These are phyloP conservation scores for Ptiloglossa arizonensis DNA, from an alignment of 1,140 invertebrate species.

Conservation along the genomic window DNA sequence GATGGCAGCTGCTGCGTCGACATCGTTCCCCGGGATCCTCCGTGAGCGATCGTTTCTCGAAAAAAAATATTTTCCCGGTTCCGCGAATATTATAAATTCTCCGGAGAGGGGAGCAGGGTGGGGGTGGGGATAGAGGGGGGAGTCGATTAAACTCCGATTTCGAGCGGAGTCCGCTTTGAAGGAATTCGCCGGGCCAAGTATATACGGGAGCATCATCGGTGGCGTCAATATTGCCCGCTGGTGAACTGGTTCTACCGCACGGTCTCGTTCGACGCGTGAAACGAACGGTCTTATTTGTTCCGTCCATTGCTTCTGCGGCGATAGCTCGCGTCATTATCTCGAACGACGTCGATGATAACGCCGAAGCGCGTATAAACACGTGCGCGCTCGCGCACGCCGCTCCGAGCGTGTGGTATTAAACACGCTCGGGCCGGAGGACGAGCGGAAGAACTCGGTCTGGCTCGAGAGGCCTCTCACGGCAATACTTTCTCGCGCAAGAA, in stretches of 20 bases:
- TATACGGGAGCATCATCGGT: neutral
- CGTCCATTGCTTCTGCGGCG: slow-evolving; percentile 15
- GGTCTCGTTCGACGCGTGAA: neutral
- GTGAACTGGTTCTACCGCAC: neutral
- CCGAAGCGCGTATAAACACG: slow-evolving; percentile 10
- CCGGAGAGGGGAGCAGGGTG: too few species aligned
- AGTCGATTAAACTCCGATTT: too few species aligned
- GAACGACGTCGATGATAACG: slow-evolving; percentile 21
- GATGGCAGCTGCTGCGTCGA: too few species aligned
- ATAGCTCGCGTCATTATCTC: slow-evolving; percentile 41
- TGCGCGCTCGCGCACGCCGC: neutral
- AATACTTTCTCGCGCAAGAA: slow-evolving; percentile 18
- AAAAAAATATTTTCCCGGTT: too few species aligned
- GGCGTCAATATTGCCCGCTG: neutral
- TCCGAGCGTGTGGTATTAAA: neutral
- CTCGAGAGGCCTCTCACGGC: neutral
- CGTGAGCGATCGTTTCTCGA: too few species aligned
- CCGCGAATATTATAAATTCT: too few species aligned
- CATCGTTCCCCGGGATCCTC: too few species aligned
- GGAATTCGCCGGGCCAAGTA: too few species aligned
- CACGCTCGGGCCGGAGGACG: neutral
- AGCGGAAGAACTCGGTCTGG: neutral
- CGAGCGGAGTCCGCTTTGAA: too few species aligned
- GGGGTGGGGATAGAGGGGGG: too few species aligned
- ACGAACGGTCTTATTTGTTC: slow-evolving; percentile 20